These are phyloP conservation scores for Thripadectes ignobilis DNA, from an alignment of 2,797 vertebrate species.

Conservation along the genomic window DNA sequence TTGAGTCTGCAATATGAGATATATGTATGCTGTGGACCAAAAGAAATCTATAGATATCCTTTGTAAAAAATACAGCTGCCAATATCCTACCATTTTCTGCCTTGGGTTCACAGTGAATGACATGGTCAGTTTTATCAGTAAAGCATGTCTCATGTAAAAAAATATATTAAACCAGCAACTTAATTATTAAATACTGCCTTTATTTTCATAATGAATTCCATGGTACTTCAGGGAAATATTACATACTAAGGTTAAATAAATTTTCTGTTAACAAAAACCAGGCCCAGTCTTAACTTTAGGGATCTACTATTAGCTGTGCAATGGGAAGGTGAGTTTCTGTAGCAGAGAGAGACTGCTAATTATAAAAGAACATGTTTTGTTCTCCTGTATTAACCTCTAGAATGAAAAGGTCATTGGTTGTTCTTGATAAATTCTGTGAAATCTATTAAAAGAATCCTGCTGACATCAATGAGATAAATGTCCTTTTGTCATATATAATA, in stretches of 20 bases:
- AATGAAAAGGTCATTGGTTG: background rate
- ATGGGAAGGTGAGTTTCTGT: background rate
- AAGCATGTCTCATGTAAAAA: slow-evolving; percentile 9
- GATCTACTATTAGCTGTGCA: background rate
- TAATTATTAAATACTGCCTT: slow-evolving; percentile 47
- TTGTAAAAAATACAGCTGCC: slow-evolving; percentile 24
- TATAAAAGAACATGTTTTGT: background rate
- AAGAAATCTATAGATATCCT: background rate
- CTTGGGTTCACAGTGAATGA: background rate
- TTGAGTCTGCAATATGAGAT: background rate
- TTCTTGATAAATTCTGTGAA: background rate
- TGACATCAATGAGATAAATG: background rate
- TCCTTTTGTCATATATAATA: background rate
- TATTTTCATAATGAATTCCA: slow-evolving; percentile 61
- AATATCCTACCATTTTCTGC: slow-evolving; percentile 21
- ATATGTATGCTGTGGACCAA: background rate
- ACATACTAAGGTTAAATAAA: slow-evolving; percentile 35
- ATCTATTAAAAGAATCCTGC: background rate
- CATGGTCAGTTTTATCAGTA: slow-evolving; percentile 25
- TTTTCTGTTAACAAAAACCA: slow-evolving; percentile 55
- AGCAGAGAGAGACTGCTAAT: background rate
- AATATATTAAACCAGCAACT: background rate
- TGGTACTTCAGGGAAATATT: slow-evolving; percentile 51
- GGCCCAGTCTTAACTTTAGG: background rate
- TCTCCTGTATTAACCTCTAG: background rate